Conservation (phyloP, 2,888 invertebrate genomes). For the Chrysolina americana region DNA sequence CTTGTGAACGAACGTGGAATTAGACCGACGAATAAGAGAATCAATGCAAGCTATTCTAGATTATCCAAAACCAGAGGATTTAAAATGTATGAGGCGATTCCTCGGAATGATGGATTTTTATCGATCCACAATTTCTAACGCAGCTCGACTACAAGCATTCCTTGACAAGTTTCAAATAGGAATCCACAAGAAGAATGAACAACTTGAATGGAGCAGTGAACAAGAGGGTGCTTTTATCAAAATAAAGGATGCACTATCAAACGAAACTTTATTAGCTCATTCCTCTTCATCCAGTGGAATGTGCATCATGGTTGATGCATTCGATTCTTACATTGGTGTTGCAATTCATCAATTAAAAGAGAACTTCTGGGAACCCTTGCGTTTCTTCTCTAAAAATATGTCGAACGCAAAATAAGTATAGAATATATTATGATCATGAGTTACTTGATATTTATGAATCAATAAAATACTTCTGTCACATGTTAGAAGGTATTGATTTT, state of each 20-base stretch:
- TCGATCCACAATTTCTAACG: conserved; percentile 8
- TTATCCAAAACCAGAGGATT: not conserved
- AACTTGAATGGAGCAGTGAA: not conserved
- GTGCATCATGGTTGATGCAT: not conserved
- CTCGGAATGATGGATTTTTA: not conserved
- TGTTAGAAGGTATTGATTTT: not conserved
- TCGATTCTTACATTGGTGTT: not conserved
- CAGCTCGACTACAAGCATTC: conserved; percentile 21
- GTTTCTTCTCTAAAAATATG: not conserved
- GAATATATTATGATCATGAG: conserved; percentile 10
- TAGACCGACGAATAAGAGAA: not conserved
- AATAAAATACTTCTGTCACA: conserved; percentile 8
- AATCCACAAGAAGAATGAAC: conserved; percentile 26
- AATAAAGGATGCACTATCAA: no score
- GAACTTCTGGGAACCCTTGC: no score
- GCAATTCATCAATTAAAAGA: not conserved
- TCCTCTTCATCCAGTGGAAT: no score
- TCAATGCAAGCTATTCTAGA: not conserved
- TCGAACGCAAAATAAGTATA: conserved; percentile 4
- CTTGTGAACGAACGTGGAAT: conserved; percentile 49
- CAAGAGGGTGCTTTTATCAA: not conserved
- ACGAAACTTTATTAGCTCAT: not conserved
- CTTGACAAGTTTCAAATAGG: conserved; percentile 24
- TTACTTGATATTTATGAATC: conserved; percentile 12
- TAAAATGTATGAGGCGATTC: conserved; percentile 12